Percentiles rank a stretch among this genome's conserved stretches.
phyloP scores from a whole-genome alignment of 2,113 vertebrate genomes.

The Xiphophorus couchianus region DNA sequence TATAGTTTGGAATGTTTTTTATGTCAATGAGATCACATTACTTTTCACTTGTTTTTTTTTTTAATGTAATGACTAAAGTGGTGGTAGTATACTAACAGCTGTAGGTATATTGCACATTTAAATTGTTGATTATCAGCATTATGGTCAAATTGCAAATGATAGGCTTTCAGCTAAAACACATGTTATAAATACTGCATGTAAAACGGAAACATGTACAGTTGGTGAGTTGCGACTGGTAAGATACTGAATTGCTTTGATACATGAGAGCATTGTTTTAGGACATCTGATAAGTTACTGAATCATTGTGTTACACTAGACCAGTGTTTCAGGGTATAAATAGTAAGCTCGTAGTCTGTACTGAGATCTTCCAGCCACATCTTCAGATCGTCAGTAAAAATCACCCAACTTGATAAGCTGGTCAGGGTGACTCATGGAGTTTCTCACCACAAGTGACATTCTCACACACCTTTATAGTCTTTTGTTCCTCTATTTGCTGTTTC shows the following conservation, averaged over 20 bases:
- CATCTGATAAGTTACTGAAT: no score
- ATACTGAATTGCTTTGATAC: not conserved
- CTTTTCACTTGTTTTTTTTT: not conserved
- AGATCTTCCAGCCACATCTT: not conserved
- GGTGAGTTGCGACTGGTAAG: not conserved
- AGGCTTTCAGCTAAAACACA: not conserved
- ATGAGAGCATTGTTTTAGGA: not conserved
- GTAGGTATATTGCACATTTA: not conserved
- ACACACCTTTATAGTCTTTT: rapidly evolving
- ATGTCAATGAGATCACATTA: not conserved
- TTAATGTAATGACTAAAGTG: not conserved
- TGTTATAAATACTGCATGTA: not conserved
- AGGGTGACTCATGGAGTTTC: not conserved
- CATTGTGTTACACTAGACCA: not conserved
- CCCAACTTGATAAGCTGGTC: slow-evolving; percentile 29
- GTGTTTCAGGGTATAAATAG: not conserved
- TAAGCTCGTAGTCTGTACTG: not conserved
- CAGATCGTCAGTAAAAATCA: not conserved
- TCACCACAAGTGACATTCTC: not conserved
- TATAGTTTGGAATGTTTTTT: not conserved
- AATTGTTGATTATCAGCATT: not conserved
- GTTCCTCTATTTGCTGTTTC: no score
- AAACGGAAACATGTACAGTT: not conserved
- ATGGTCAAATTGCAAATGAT: not conserved
- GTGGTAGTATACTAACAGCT: not conserved